Evolutionary conservation across 2,888 invertebrate genomes (phyloP).

Genomic region (Melolontha melolontha): DNA sequence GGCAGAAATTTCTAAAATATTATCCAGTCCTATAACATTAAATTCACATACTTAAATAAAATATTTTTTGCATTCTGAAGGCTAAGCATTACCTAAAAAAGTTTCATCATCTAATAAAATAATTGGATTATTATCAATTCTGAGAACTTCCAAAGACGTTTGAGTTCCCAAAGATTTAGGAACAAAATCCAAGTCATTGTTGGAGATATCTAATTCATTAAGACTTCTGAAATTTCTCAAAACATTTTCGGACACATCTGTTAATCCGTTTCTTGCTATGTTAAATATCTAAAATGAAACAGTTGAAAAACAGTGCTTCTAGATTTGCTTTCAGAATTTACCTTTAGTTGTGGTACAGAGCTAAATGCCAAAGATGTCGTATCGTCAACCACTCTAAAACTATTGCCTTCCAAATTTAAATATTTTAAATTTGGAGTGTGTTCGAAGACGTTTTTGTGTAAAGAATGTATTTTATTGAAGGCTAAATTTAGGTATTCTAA

Average conservation of each 20-base stretch:
- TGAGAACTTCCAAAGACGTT: slow-evolving; percentile 70
- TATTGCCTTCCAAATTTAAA: slow-evolving; percentile 73
- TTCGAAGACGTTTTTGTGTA: slow-evolving; percentile 73
- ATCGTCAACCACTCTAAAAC: slow-evolving; percentile 71
- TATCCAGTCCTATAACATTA: slow-evolving; percentile 66
- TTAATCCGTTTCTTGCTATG: slow-evolving; percentile 69
- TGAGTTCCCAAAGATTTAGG: slow-evolving; percentile 70
- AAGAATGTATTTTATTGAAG: slow-evolving; percentile 73
- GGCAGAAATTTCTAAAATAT: slow-evolving; percentile 71
- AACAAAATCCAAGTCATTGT: slow-evolving; percentile 71
- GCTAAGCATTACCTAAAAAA: slow-evolving; percentile 68
- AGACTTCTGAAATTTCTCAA: slow-evolving; percentile 68
- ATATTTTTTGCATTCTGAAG: neutral
- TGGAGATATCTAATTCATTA: slow-evolving; percentile 71
- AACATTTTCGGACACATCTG: slow-evolving; percentile 69
- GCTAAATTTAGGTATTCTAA: slow-evolving; percentile 73
- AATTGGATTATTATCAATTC: slow-evolving; percentile 73
- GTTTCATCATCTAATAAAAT: slow-evolving; percentile 70
- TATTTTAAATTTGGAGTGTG: slow-evolving; percentile 73
- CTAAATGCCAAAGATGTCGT: slow-evolving; percentile 66
- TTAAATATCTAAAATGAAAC: slow-evolving; percentile 58
- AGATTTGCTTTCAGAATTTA: slow-evolving; percentile 54
- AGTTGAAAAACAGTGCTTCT: neutral
- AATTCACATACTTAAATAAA: neutral
- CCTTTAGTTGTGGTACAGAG: slow-evolving; percentile 69